Evolutionary conservation across 2,888 invertebrate genomes (phyloP).

Genomic region (Luffia ferchaultella): DNA sequence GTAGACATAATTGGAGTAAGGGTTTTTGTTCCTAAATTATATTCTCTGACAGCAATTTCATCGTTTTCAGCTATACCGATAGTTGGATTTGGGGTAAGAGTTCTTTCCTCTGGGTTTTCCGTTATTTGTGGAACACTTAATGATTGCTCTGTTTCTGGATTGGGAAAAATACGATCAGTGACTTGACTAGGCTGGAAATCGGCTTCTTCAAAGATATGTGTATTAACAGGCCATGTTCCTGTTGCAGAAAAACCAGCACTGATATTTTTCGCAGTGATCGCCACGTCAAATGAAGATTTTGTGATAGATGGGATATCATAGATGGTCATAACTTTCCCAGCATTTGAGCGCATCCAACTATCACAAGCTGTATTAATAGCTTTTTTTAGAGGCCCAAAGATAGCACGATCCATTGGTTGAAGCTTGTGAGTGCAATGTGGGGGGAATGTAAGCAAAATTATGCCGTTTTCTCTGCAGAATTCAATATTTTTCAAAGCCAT

Average conservation of each 20-base stretch:
- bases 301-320: slow-evolving; percentile 15
- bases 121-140: not conserved
- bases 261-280: slow-evolving; percentile 2
- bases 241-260: not conserved
- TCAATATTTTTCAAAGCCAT: slow-evolving; percentile 17
- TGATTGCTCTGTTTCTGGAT: slow-evolving; percentile 1
- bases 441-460: slow-evolving; percentile 25
- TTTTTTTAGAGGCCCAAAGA: slow-evolving; percentile 27
- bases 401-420: slow-evolving; percentile 25
- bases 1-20: not conserved
- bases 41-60: too few relatives aligned
- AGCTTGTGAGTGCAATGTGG: slow-evolving; percentile 29
- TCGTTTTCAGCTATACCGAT: too few relatives aligned
- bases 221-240: slow-evolving; percentile 4
- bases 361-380: slow-evolving; percentile 21
- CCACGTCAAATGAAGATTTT: slow-evolving; percentile 1
- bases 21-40: not conserved
- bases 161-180: not conserved
- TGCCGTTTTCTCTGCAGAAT: slow-evolving; percentile 23
- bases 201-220: slow-evolving; percentile 2
- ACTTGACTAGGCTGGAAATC: slow-evolving; percentile 1
- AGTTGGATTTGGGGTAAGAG: not conserved
- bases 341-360: slow-evolving; percentile 22
- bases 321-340: slow-evolving; percentile 22
- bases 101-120: not conserved